Evolutionary conservation across 1,140 invertebrate genomes (phyloP).

Genomic region (Platyura marginata): DNA sequence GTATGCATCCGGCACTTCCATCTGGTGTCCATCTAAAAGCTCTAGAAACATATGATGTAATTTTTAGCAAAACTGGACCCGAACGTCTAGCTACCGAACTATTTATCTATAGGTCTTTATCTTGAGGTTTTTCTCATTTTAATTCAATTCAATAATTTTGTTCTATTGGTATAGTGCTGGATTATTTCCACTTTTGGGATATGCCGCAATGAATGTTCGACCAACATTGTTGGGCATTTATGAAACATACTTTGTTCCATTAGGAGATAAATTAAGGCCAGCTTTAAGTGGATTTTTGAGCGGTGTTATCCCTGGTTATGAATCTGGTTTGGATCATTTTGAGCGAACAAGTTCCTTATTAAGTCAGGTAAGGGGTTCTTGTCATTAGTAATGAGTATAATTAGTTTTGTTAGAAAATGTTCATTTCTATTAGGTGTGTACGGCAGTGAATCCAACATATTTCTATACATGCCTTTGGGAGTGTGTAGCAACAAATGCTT

Average conservation of each 20-base stretch:
- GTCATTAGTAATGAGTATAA: not conserved
- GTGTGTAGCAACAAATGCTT: slow-evolving; percentile 62
- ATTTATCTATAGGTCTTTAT: slow-evolving; percentile 66
- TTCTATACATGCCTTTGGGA: slow-evolving; percentile 88
- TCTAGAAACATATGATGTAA: slow-evolving; percentile 83
- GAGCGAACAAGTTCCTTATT: slow-evolving; percentile 60
- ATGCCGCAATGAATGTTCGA: slow-evolving; percentile 83
- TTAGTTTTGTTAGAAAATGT: no score
- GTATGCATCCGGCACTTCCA: slow-evolving; percentile 84
- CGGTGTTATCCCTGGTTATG: slow-evolving; percentile 68
- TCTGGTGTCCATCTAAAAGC: slow-evolving; percentile 86
- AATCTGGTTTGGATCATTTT: slow-evolving; percentile 83
- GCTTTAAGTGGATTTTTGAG: slow-evolving; percentile 75
- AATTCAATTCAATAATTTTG: not conserved
- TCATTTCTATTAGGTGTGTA: slow-evolving; percentile 52
- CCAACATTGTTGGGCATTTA: slow-evolving; percentile 71
- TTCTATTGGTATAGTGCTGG: slow-evolving; percentile 31
- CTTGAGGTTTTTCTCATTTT: slow-evolving; percentile 30
- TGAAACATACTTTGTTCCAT: slow-evolving; percentile 79
- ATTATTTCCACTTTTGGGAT: slow-evolving; percentile 72
- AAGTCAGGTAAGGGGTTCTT: slow-evolving; percentile 38
- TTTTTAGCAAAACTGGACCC: slow-evolving; percentile 80
- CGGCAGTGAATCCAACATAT: slow-evolving; percentile 55
- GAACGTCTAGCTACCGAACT: slow-evolving; percentile 65
- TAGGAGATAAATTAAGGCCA: slow-evolving; percentile 61